These are phyloP conservation scores for Sepioteuthis lessoniana DNA, from an alignment of 2,888 invertebrate species.

Conservation along the genomic window DNA sequence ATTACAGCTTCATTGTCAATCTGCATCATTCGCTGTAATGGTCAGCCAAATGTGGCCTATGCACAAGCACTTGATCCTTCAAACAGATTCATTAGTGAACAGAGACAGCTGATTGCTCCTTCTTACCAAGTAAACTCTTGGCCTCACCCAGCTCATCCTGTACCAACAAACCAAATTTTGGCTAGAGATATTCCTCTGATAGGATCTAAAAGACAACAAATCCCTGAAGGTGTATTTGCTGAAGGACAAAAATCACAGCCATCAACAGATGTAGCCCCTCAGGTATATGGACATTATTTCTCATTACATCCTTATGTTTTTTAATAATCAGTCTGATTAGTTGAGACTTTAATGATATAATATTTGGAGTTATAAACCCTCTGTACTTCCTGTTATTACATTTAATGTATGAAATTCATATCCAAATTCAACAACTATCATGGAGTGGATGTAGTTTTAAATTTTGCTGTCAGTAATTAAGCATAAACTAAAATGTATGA, in stretches of 20 bases:
- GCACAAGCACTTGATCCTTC: constrained; percentile 14
- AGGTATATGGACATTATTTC: background rate
- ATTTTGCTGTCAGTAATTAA: no score
- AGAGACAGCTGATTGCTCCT: background rate
- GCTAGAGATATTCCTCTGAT: background rate
- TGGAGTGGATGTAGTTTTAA: no score
- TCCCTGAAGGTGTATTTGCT: background rate
- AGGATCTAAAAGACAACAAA: background rate
- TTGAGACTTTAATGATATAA: no score
- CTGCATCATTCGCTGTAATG: constrained; percentile 20
- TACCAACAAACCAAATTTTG: background rate
- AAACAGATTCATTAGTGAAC: background rate
- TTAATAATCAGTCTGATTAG: no score
- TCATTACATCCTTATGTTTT: no score
- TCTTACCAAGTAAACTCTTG: background rate
- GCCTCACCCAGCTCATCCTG: background rate
- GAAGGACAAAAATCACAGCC: background rate
- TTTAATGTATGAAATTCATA: no score
- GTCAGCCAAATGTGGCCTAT: background rate
- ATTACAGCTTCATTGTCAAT: background rate
- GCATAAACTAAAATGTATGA: no score
- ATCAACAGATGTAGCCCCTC: background rate
- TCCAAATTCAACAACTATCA: no score
- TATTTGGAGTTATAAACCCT: no score
- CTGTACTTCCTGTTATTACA: no score